Base-by-base conservation (phyloP, 2,888 invertebrate species). In the Acleris holmiana region DNA sequence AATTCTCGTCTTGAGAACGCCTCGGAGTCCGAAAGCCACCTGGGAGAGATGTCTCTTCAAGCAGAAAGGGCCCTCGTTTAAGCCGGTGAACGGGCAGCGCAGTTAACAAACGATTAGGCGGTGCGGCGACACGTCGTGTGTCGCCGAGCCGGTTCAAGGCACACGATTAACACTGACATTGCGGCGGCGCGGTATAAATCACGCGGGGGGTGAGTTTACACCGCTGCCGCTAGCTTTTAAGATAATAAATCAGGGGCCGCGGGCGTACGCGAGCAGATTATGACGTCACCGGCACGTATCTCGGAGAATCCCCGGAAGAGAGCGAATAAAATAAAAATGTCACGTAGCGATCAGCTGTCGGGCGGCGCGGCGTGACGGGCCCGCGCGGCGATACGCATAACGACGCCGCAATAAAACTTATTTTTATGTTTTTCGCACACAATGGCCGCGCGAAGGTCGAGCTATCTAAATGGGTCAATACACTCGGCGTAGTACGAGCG, bases 381-480 rank as follows among this genome's bases (percentile, higher is more conserved):
- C 83, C 82, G 78, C 76, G 77, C 75, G 81, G 82, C 89, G 90
- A 85, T 89, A 90, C 91, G 91, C 91, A 90, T 91, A 91, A 91
- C 91, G 90, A 89, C 89, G 86, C 88, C 89, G 91, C 91, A 91
- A 91, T 91, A 91, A 92, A 92, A 92, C 91, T 91, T 92, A 91
- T 91, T 92, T 92, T 92, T 92, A 92, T 91, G 92, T 91, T 91
- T 91, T 91, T 91, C 91, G 91, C 91, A 91, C 88, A 92, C 92
- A 92, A 92, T 92, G 91, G 90, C 90, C 91, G 91, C 89, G 90
- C 88, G 92, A 92, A 91, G 91, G 92, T 92, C 92, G 92, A 89
- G 88, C 90, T 92, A 91, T 91, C 92, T 92, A 92, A 92, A 92
- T 92, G 91, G 92, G 92, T 92, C 92, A 92, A 91, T 91, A 91